Percentiles rank a stretch among this genome's conserved stretches.
These are phyloP conservation scores for Pardosa pseudoannulata DNA, from an alignment of 2,888 invertebrate genomes.

Conservation along the genomic window DNA sequence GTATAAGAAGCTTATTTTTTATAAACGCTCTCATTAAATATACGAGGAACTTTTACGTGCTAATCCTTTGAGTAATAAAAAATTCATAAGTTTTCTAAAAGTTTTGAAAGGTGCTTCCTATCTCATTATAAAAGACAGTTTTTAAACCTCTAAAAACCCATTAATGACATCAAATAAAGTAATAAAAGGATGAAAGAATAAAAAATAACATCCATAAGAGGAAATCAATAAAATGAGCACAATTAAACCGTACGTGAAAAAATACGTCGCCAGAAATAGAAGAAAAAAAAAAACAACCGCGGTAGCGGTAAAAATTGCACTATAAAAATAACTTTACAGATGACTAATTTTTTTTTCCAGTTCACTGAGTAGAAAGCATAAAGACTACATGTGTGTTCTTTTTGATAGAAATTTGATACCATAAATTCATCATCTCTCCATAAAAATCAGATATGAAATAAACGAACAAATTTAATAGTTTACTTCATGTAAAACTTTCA, in stretches of 20 bases:
- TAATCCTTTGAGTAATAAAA: conserved; percentile 7
- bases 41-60: not conserved
- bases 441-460: too few species aligned
- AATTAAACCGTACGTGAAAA: conserved; percentile 14
- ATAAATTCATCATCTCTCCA: too few species aligned
- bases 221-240: conserved; percentile 38
- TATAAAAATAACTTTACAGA: not conserved
- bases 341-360: too few species aligned
- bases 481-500: too few species aligned
- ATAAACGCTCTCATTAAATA: not conserved
- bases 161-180: conserved; percentile 21
- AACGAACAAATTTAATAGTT: too few species aligned
- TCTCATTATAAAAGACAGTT: not conserved
- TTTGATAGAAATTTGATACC: too few species aligned
- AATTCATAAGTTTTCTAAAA: conserved; percentile 9
- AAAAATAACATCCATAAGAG: not conserved
- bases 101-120: not conserved
- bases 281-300: not conserved
- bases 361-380: too few species aligned
- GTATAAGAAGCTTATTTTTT: too few species aligned
- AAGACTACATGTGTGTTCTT: too few species aligned
- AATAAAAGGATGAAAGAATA: not conserved
- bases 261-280: conserved; percentile 1
- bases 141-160: not conserved
- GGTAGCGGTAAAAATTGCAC: not conserved